Base-by-base conservation (phyloP, 2,888 invertebrate species). In the Elgonia sp. region DNA sequence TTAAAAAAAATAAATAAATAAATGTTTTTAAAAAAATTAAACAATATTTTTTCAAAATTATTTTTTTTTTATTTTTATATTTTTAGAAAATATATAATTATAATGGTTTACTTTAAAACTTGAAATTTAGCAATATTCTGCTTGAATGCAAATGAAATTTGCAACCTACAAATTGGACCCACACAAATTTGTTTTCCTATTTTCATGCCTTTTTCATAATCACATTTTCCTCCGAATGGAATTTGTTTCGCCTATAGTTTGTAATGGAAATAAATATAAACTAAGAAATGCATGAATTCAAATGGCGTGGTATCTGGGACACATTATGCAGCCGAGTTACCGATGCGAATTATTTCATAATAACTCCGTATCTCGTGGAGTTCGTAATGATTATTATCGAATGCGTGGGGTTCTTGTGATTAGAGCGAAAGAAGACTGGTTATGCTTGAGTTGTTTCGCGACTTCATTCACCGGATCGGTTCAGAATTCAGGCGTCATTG, bases 311-410 rank as follows among this genome's bases (percentile, higher is more conserved):
- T 77, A 84, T 84, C 84, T 84, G 72, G 84, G 84, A 84, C 84
- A 77, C 77, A 77, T 77, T 84, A 77, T 77, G 63, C 84, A 76
- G 84, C 21, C 77, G 84, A 84, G 84, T 77, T 84, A 84, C 77
- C 84, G 84, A 84, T 84, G 84, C 77, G 77, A 63, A 70, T 77
- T 81, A 77, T 77, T 72, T 79, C 76, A 84, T 86, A 84, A 84
- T 80, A 53, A 88, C 81, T 80, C 70, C 60, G 84, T 85, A 86
- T 83, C 86, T 79, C 70, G 70, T 60, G 57, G 46, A 57, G 86
- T 84, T 81, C 55, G 70, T 87, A 88, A 89, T 88, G 84, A 88
- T 89, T 85, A 83, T 84, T 75, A 86, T 81, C 80, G 80, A 73
- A 50, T 40, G 85, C 79, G 85, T 72, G 72, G 73, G 80, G 80